Evolutionary conservation across 2,797 vertebrate genomes (phyloP).

Genomic region (Bovichtus variegatus): DNA sequence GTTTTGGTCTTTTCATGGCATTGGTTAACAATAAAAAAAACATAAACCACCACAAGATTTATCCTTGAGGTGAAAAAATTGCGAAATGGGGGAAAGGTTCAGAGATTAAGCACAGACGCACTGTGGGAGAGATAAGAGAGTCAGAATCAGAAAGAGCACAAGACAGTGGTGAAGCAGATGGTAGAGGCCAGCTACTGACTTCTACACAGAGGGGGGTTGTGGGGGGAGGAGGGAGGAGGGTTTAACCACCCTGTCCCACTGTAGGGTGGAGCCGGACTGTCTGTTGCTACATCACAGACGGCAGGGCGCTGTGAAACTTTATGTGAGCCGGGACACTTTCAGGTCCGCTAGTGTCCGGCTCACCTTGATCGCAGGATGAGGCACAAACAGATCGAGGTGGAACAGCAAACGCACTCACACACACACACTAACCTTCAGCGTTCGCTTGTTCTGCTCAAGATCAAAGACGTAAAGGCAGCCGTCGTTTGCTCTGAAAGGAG

Average conservation of each 20-base stretch:
- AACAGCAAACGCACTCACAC: not conserved
- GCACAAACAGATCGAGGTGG: not conserved
- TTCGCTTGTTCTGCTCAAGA: conserved; percentile 91
- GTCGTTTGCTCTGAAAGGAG: conserved; percentile 89
- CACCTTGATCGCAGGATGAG: conserved; percentile 47
- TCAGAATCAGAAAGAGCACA: conserved; percentile 21
- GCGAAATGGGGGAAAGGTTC: not conserved
- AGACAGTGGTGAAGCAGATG: conserved; percentile 65
- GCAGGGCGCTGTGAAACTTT: conserved; percentile 32
- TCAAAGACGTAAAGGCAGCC: conserved; percentile 95
- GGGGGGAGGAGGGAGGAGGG: conserved; percentile 17
- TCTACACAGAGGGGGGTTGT: conserved; percentile 35
- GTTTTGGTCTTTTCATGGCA: not conserved
- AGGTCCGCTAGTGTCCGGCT: conserved; percentile 10
- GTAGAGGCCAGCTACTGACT: conserved; percentile 60
- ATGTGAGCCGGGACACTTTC: conserved; percentile 3
- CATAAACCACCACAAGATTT: not conserved
- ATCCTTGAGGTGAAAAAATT: not conserved
- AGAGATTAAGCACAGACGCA: conserved; percentile 10
- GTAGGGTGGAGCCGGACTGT: conserved; percentile 35
- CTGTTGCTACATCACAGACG: conserved; percentile 18
- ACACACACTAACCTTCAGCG: conserved; percentile 89
- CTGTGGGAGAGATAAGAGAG: conserved; percentile 26
- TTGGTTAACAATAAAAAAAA: conserved; percentile 1
- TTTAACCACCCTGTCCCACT: conserved; percentile 35